phyloP scores from a whole-genome alignment of 2,797 vertebrate species.

The Sphaeramia orbicularis region DNA sequence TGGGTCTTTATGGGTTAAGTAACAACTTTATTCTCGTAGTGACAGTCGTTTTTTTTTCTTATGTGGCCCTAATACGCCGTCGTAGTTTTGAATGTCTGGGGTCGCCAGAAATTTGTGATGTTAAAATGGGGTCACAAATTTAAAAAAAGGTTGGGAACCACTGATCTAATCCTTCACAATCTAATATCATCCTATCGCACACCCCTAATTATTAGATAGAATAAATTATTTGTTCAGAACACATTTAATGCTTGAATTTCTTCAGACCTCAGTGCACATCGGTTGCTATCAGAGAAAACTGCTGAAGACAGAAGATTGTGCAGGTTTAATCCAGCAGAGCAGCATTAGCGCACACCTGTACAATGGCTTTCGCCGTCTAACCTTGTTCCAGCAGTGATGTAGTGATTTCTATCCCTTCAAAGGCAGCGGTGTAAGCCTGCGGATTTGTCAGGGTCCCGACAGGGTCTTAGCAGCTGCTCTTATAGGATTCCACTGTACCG shows the following conservation, averaged over 20 bases:
- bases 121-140: no score
- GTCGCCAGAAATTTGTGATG: no score
- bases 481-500: slow-evolving; percentile 48
- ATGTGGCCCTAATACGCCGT: no score
- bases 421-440: slow-evolving; percentile 51
- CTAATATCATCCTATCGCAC: no score
- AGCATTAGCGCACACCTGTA: slow-evolving; percentile 19
- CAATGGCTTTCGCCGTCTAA: slow-evolving; percentile 4
- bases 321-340: slow-evolving; percentile 28
- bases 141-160: no score
- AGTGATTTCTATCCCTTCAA: slow-evolving; percentile 52
- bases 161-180: no score
- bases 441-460: slow-evolving; percentile 64
- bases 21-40: no score
- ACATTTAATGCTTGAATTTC: not conserved
- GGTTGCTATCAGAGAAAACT: not conserved
- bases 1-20: no score
- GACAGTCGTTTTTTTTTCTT: no score
- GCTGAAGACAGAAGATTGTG: not conserved
- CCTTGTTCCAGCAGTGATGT: slow-evolving; percentile 37
- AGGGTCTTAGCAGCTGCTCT: slow-evolving; percentile 46
- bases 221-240: no score
- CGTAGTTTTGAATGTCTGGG: no score
- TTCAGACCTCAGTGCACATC: not conserved
- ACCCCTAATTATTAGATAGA: no score